Evolutionary conservation across 2,113 vertebrate species (phyloP).

Genomic region (Calyptomena viridis): DNA sequence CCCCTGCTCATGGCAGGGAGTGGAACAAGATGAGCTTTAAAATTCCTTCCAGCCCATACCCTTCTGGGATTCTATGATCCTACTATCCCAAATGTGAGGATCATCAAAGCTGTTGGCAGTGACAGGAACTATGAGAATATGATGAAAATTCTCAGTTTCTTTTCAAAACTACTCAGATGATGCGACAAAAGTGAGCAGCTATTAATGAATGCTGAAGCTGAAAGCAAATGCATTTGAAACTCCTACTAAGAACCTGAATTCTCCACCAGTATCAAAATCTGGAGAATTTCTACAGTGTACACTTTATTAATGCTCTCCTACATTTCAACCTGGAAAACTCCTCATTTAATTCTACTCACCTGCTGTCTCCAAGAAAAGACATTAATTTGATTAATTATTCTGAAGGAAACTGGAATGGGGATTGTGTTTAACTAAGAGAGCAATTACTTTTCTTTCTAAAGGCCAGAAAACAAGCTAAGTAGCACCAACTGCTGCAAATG

Average conservation of each 20-base stretch:
- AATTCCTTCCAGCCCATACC: background rate
- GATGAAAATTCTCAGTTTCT: background rate
- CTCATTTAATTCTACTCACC: background rate
- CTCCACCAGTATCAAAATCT: background rate
- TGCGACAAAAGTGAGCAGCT: background rate
- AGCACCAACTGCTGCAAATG: background rate
- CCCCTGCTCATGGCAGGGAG: background rate
- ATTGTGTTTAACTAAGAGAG: background rate
- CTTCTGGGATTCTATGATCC: accelerated
- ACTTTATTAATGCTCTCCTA: background rate
- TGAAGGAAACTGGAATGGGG: background rate
- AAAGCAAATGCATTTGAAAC: background rate
- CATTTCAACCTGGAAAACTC: background rate
- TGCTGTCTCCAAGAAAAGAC: background rate
- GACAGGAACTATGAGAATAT: background rate
- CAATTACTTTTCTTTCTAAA: background rate
- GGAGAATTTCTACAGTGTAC: background rate
- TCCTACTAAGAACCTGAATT: background rate
- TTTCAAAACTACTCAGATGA: background rate
- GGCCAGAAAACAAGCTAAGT: background rate
- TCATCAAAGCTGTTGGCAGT: background rate
- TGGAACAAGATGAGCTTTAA: background rate
- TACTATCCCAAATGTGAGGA: background rate
- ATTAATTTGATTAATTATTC: conserved; percentile 3
- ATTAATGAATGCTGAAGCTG: background rate